phyloP scores from a whole-genome alignment of 2,888 invertebrate species.

The Xanthorhoe designata region DNA sequence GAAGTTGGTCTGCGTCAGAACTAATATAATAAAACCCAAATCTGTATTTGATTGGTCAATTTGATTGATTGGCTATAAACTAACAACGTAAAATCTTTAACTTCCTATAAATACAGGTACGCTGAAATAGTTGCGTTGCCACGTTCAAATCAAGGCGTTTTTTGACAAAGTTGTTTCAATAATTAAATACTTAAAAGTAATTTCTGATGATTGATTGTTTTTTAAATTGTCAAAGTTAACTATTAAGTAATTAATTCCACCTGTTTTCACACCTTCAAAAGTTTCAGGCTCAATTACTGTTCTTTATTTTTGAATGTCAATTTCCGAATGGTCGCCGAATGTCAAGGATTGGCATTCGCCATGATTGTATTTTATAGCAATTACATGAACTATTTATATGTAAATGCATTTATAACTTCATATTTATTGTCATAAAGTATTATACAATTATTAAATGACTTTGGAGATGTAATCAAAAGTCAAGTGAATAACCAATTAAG shows the following conservation, averaged over 20 bases:
- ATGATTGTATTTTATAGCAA: conserved; percentile 33
- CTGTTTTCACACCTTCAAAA: conserved; percentile 10
- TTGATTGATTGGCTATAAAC: not conserved
- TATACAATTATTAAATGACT: conserved; percentile 13
- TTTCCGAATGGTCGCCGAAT: conserved; percentile 37
- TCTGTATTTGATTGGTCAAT: not conserved
- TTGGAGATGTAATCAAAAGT: conserved; percentile 24
- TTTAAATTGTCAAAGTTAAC: not conserved
- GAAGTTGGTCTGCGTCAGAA: not conserved
- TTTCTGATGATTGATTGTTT: not conserved
- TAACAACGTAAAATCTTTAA: not conserved
- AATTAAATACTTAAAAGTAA: not conserved
- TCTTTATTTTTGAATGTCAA: conserved; percentile 37
- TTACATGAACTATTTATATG: conserved; percentile 33
- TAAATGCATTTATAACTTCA: conserved; percentile 15
- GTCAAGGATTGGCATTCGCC: conserved; percentile 41
- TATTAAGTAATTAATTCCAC: not conserved
- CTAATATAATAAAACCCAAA: not conserved
- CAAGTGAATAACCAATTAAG: conserved; percentile 7
- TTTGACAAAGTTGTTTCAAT: not conserved
- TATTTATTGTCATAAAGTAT: conserved; percentile 23
- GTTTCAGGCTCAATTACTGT: conserved; percentile 20
- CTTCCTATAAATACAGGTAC: not conserved
- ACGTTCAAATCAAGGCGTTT: not conserved
- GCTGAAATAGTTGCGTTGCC: not conserved